phyloP scores from a whole-genome alignment of 2,797 vertebrate species.

The Syngnathus rostellatus region DNA sequence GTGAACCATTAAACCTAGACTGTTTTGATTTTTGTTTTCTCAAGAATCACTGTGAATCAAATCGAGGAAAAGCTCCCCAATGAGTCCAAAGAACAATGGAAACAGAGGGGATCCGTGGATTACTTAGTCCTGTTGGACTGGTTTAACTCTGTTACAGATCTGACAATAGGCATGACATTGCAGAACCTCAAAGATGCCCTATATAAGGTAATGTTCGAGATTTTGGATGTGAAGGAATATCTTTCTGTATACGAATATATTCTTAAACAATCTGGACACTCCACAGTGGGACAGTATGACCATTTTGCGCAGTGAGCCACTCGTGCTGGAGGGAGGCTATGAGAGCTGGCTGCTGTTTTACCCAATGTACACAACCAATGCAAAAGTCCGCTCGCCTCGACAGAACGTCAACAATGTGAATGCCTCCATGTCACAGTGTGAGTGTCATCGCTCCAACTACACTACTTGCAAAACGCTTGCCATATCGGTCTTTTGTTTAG shows the following conservation, averaged over 20 bases:
- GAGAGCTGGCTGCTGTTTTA: conserved; percentile 97
- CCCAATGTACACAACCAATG: conserved; percentile 90
- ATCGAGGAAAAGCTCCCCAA: conserved; percentile 87
- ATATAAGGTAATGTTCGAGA: conserved; percentile 74
- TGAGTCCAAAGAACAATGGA: conserved; percentile 80
- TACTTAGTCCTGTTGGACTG: conserved; percentile 91
- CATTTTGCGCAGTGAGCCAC: conserved; percentile 81
- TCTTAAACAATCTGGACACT: conserved; percentile 13
- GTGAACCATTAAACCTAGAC: not conserved
- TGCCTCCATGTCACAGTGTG: conserved; percentile 74
- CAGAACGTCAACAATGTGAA: conserved; percentile 56
- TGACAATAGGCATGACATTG: conserved; percentile 81
- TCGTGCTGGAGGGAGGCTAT: conserved; percentile 93
- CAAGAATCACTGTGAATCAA: conserved; percentile 82
- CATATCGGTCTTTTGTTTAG: not conserved
- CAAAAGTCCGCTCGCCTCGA: conserved; percentile 82
- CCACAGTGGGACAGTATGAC: conserved; percentile 92
- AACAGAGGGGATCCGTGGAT: conserved; percentile 76
- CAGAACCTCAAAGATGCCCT: conserved; percentile 95
- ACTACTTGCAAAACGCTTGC: not conserved
- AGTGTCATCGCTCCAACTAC: conserved; percentile 54
- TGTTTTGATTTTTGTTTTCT: conserved; percentile 4
- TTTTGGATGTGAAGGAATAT: not conserved
- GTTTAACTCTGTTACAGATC: conserved; percentile 84
- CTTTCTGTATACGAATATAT: not conserved